A percentile compares a stretch with the other conserved stretches of the same genome.
Conservation (phyloP, 2,113 vertebrate species). For the Junco hyemalis region DNA sequence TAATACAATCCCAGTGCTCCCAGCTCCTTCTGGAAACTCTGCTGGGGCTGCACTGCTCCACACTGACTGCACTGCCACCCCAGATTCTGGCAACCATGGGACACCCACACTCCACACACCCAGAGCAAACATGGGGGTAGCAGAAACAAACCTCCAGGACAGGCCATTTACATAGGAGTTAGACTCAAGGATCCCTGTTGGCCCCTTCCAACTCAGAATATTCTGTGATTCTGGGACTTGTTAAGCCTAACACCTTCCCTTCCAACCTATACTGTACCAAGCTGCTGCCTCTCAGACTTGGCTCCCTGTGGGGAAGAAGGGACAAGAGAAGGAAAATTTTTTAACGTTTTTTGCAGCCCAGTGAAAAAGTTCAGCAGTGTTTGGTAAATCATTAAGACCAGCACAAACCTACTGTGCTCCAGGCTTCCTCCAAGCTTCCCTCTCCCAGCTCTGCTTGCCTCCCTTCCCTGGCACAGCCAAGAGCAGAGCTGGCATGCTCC, state of each 20-base stretch:
- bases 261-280: neutral
- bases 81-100: neutral
- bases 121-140: neutral
- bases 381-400: neutral
- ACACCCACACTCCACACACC: neutral
- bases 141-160: neutral
- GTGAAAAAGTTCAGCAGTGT: neutral
- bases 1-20: neutral
- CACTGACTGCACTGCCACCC: fast-evolving
- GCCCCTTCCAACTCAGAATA: neutral
- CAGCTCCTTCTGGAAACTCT: neutral
- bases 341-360: neutral
- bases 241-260: neutral
- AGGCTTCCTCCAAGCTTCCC: neutral
- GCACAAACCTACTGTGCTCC: neutral
- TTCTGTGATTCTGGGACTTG: neutral
- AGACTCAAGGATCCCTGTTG: neutral
- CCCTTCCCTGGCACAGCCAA: neutral
- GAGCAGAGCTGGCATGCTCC: neutral
- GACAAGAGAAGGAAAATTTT: neutral
- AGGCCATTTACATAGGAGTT: neutral
- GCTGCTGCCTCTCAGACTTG: neutral
- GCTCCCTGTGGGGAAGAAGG: neutral
- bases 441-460: neutral
- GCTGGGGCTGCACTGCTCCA: neutral